Evolutionary conservation across 1,140 invertebrate species (phyloP).

Genomic region (Drosophila santomea): DNA sequence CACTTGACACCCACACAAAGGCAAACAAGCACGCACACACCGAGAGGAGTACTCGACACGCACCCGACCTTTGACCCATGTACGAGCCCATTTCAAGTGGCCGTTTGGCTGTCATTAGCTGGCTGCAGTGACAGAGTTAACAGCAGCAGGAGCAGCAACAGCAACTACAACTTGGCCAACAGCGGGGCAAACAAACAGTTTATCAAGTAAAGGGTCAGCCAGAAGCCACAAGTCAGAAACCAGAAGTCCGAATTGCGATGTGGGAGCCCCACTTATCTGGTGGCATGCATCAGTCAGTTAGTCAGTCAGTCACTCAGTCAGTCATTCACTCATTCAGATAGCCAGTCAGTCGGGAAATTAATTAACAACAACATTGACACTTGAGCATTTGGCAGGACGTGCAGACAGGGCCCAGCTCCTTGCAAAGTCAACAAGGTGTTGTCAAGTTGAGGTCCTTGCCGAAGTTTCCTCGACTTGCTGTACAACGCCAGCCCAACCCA

Average conservation of each 20-base stretch:
- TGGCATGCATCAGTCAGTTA: conserved; percentile 77
- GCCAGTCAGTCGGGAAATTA: conserved; percentile 62
- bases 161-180: conserved; percentile 44
- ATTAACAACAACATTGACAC: conserved; percentile 83
- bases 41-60: conserved; percentile 39
- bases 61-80: conserved; percentile 32
- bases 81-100: conserved; percentile 43
- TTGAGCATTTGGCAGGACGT: conserved; percentile 76
- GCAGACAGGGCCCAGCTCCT: conserved; percentile 49
- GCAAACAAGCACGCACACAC: conserved; percentile 7
- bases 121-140: conserved; percentile 36
- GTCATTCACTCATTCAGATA: conserved; percentile 47
- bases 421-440: conserved; percentile 76
- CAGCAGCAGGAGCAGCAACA: conserved; percentile 40
- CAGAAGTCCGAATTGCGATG: too few species aligned
- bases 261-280: conserved; percentile 55
- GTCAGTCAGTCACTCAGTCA: conserved; percentile 53
- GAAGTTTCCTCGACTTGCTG: conserved; percentile 52
- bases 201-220: conserved; percentile 49
- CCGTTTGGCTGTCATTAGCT: conserved; percentile 72
- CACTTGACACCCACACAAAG: conserved; percentile 40
- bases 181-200: conserved; percentile 49
- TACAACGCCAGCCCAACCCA: background rate
- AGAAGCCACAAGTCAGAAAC: background rate
- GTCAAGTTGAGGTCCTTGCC: conserved; percentile 55